Evolutionary conservation across 2,888 invertebrate genomes (phyloP).

Genomic region (Watsonalla cultraria): DNA sequence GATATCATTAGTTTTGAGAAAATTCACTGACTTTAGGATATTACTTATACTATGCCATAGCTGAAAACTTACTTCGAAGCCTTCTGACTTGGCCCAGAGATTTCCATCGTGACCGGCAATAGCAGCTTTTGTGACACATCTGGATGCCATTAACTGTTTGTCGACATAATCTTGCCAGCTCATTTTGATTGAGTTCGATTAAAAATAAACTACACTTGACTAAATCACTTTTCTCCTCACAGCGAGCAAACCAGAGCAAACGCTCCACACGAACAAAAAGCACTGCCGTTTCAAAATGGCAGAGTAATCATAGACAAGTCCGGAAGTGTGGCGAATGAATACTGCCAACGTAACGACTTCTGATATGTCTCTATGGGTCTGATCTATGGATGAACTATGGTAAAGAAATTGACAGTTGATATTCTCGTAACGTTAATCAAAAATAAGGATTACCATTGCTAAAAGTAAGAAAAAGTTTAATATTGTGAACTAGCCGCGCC

Average conservation of each 20-base stretch:
- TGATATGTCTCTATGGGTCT: neutral
- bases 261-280: conserved; percentile 79
- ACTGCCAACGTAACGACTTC: conserved; percentile 36
- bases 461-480: too few relatives aligned
- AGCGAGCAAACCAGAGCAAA: conserved; percentile 77
- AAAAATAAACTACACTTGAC: conserved; percentile 75
- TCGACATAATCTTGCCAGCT: conserved; percentile 99
- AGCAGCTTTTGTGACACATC: conserved; percentile 96
- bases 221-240: conserved; percentile 70
- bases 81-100: conserved; percentile 96
- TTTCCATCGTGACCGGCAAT: conserved; percentile 97
- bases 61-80: conserved; percentile 91
- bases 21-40: conserved; percentile 41
- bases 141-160: conserved; percentile 96
- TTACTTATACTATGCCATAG: conserved; percentile 37
- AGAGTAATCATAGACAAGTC: conserved; percentile 65
- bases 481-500: too few relatives aligned
- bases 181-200: conserved; percentile 83
- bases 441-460: too few relatives aligned
- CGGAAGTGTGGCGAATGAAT: conserved; percentile 40
- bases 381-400: too few relatives aligned
- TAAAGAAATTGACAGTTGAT: conserved; percentile 1
- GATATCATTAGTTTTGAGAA: conserved; percentile 22
- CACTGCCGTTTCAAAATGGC: conserved; percentile 78
- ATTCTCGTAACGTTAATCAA: neutral